Base-by-base conservation (phyloP, 2,888 invertebrate genomes). In the Dichetophora obliterata region DNA sequence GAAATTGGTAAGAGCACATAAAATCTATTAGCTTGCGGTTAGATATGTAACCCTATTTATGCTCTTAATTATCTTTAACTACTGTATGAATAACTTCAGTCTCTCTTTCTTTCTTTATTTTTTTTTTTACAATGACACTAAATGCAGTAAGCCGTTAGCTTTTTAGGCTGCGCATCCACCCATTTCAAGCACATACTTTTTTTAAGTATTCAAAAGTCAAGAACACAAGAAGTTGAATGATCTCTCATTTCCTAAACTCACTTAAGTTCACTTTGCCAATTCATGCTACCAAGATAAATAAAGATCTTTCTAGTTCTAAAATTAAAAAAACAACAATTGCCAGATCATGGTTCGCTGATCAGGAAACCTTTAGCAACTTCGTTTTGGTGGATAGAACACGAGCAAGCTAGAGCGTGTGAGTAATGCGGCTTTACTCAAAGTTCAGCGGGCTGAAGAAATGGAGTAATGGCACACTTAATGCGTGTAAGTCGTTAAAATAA, bases 81-180 rank as follows among this genome's bases (percentile, higher is more conserved):
- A 4, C 43, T 27, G n/a, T n/a, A n/a, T n/a, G n/a, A 22, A 48
- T 65, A 22, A 5, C 19, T 37, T 37, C 54, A 50, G 19, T 74
- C 31, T 52, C 22, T 24, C 16, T 59, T 22, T 61, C 34, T 19
- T 31, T 66, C 68, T 4, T 69, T 61, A 61, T 59, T 22, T 61
- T 19, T 19, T 31, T 66, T 72, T 4, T 69, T 61, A 61, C 75
- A 80, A 77, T 80, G 77, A 73, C 77, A 79, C 75, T 77, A 78
- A 80, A 80, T 80, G 11, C 11, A 43, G 37, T 43, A 43, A 43
- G 79, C 78, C 78, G 80, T 76, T 75, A 78, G 52, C n/a, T 34
- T 68, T 61, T 66, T 75, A 69, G 34, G 65, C 59, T 65, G 50
- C 61, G 77, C 80, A 80, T 63, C 80, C 78, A 80, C 76, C 74